A percentile compares a stretch with the other conserved stretches of the same genome.
These are phyloP conservation scores for Vultur gryphus DNA, from an alignment of 2,797 vertebrate genomes.

Conservation along the genomic window DNA sequence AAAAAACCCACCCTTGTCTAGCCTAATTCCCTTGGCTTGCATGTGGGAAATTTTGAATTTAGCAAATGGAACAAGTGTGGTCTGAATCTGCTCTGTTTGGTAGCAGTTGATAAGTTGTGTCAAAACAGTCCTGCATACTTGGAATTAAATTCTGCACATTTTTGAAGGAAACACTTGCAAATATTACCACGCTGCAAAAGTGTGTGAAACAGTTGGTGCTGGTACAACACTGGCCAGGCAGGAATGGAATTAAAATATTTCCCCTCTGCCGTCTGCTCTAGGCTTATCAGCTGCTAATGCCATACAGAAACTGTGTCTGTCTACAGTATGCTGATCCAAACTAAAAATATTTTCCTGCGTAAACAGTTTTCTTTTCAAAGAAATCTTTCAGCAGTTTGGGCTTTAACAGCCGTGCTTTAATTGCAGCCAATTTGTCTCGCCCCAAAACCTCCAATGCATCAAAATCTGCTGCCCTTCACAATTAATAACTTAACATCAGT, in stretches of 20 bases:
- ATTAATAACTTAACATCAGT: background rate
- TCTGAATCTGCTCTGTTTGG: slow-evolving; percentile 44
- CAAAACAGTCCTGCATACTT: slow-evolving; percentile 13
- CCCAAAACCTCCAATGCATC: background rate
- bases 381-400: background rate
- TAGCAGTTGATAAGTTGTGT: slow-evolving; percentile 34
- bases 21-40: slow-evolving; percentile 39
- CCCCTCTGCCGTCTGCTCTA: background rate
- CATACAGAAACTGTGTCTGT: background rate
- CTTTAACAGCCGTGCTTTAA: background rate
- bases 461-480: background rate
- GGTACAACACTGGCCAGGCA: slow-evolving; percentile 4
- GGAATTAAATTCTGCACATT: slow-evolving; percentile 32
- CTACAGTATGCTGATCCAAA: background rate
- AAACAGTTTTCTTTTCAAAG: background rate
- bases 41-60: slow-evolving; percentile 11
- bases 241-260: slow-evolving; percentile 30
- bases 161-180: slow-evolving; percentile 33
- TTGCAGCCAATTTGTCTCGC: background rate
- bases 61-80: slow-evolving; percentile 6
- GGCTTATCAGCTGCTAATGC: slow-evolving; percentile 27
- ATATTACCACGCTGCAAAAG: slow-evolving; percentile 4
- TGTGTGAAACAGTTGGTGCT: slow-evolving; percentile 43
- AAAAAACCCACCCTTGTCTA: background rate
- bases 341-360: background rate